phyloP scores from a whole-genome alignment of 2,888 invertebrate genomes.

The Eurytoma californica region DNA sequence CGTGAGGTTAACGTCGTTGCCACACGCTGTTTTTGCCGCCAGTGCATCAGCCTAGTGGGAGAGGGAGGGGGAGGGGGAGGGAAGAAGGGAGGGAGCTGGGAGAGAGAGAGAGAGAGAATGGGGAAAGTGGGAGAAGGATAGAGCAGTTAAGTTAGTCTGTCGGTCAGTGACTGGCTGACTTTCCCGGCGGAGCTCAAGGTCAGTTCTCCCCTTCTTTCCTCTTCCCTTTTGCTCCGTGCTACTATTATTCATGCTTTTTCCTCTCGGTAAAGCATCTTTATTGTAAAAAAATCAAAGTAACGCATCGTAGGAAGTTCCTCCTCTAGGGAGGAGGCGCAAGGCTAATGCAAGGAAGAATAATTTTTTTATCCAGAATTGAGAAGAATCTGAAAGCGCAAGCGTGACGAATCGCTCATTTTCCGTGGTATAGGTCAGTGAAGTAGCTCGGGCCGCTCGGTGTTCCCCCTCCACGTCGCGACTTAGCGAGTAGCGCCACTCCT shows the following conservation, averaged over 20 bases:
- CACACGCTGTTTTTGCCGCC: constrained; percentile 11
- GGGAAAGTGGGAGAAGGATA: constrained; percentile 59
- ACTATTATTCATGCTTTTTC: background rate
- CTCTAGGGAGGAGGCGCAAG: background rate
- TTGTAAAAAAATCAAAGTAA: constrained; percentile 30
- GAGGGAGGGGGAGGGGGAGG: background rate
- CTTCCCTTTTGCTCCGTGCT: constrained; percentile 48
- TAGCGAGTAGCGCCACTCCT: constrained; percentile 60
- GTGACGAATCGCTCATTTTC: background rate
- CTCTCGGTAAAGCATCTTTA: constrained; percentile 28
- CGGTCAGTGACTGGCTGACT: constrained; percentile 75
- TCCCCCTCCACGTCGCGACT: constrained; percentile 51
- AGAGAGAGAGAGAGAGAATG: constrained; percentile 49
- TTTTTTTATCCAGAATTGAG: too few species aligned
- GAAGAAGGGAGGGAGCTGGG: constrained; percentile 19
- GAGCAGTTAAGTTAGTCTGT: constrained; percentile 73
- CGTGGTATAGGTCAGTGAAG: constrained; percentile 74
- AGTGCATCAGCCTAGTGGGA: constrained; percentile 41
- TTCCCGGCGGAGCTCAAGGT: constrained; percentile 74
- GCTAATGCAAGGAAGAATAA: too few species aligned
- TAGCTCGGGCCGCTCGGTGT: constrained; percentile 57
- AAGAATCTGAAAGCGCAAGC: too few species aligned
- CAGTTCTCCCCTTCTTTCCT: constrained; percentile 70
- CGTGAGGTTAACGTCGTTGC: constrained; percentile 24
- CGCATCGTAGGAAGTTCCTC: constrained; percentile 1